A percentile compares a stretch with the other conserved stretches of the same genome.
Evolutionary conservation across 2,797 vertebrate species (phyloP).

Genomic region (Spondyliosoma cantharus): DNA sequence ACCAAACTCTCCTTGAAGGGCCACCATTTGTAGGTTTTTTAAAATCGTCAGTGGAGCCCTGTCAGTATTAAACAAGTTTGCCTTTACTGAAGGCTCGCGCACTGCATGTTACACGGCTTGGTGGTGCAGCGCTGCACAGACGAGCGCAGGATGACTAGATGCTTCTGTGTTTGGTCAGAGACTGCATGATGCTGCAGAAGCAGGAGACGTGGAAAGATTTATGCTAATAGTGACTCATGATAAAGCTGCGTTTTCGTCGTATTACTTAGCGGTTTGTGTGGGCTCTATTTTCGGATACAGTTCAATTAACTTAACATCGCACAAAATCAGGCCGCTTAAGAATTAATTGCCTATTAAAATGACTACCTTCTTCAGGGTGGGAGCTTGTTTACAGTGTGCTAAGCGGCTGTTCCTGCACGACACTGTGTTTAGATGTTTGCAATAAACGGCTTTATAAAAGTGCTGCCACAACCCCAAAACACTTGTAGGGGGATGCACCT

Average conservation of each 20-base stretch:
- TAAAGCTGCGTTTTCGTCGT: conserved; percentile 60
- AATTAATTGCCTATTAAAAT: conserved; percentile 82
- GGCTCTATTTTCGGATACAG: conserved; percentile 73
- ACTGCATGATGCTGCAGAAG: conserved; percentile 51
- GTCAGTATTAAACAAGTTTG: conserved; percentile 69
- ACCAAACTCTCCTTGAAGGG: conserved; percentile 78
- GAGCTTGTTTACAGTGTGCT: conserved; percentile 76
- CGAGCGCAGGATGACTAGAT: conserved; percentile 43
- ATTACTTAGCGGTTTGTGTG: conserved; percentile 68
- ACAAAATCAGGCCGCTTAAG: conserved; percentile 76
- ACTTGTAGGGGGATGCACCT: conserved; percentile 23
- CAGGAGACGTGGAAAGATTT: conserved; percentile 49
- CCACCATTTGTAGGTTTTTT: conserved; percentile 78
- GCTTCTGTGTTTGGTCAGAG: conserved; percentile 46
- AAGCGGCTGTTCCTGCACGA: conserved; percentile 68
- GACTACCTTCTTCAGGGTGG: conserved; percentile 74
- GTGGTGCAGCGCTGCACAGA: conserved; percentile 36
- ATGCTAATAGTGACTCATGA: conserved; percentile 63
- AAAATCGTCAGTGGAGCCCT: conserved; percentile 64
- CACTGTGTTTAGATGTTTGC: conserved; percentile 65
- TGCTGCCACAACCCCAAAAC: conserved; percentile 42
- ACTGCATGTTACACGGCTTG: conserved; percentile 30
- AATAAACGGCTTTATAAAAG: conserved; percentile 71
- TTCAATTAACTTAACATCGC: conserved; percentile 77
- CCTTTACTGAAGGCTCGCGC: conserved; percentile 39